A percentile compares a stretch with the other conserved stretches of the same genome.
phyloP scores from a whole-genome alignment of 1,140 invertebrate species.

The Ruditapes philippinarum region DNA sequence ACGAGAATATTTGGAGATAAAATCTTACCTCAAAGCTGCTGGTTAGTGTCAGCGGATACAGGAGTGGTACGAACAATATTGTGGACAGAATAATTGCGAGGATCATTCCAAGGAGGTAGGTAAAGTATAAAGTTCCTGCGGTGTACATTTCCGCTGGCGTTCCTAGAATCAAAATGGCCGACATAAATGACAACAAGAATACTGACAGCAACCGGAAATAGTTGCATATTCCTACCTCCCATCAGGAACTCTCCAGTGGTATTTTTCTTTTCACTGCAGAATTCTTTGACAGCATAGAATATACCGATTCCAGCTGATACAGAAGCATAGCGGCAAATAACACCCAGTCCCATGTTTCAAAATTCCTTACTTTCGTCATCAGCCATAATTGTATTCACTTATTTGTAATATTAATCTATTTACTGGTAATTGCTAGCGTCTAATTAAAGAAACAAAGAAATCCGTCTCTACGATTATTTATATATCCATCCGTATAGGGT shows the following conservation, averaged over 20 bases:
- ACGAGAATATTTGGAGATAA: background rate
- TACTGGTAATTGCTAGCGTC: too few species aligned
- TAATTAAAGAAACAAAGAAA: too few species aligned
- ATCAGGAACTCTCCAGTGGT: slow-evolving; percentile 93
- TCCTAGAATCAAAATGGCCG: slow-evolving; percentile 87
- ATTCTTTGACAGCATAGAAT: slow-evolving; percentile 92
- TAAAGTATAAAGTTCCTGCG: slow-evolving; percentile 80
- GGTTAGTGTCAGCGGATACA: slow-evolving; percentile 80
- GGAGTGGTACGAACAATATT: slow-evolving; percentile 78
- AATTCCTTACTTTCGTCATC: slow-evolving; percentile 54
- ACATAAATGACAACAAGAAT: slow-evolving; percentile 86
- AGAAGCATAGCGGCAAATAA: slow-evolving; percentile 76
- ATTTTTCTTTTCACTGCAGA: slow-evolving; percentile 91
- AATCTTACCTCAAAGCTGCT: slow-evolving; percentile 80
- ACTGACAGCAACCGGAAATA: slow-evolving; percentile 87
- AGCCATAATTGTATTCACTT: too few species aligned
- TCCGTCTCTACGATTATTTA: too few species aligned
- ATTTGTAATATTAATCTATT: too few species aligned
- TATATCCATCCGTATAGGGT: too few species aligned
- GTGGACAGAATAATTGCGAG: slow-evolving; percentile 74
- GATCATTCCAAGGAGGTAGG: slow-evolving; percentile 75
- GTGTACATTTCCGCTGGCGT: slow-evolving; percentile 84
- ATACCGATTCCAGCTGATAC: slow-evolving; percentile 90
- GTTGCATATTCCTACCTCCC: slow-evolving; percentile 92
- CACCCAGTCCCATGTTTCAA: slow-evolving; percentile 76